Conservation (phyloP, 2,888 invertebrate genomes). For the Rhagium mordax region DNA sequence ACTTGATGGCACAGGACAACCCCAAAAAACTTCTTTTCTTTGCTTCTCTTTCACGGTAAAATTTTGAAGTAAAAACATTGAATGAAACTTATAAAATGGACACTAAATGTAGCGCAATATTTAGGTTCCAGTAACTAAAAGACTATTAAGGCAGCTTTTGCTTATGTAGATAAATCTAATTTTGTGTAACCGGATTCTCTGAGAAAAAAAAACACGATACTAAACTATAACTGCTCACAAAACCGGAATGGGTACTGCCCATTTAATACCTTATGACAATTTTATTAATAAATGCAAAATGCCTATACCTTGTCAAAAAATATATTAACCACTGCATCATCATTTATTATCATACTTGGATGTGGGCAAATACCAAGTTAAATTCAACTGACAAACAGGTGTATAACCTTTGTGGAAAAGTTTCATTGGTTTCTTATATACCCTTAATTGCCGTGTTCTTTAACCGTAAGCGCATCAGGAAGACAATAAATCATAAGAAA, state of each 20-base stretch:
- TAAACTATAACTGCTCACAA: too few species aligned
- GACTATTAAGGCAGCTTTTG: too few species aligned
- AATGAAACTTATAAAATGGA: too few species aligned
- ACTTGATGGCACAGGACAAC: too few species aligned
- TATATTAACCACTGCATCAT: constrained; percentile 1
- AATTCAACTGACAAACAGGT: constrained; percentile 31
- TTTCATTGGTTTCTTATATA: constrained; percentile 25
- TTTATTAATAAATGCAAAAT: background rate
- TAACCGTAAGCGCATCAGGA: constrained; percentile 24
- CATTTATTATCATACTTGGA: constrained; percentile 15
- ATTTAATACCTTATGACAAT: background rate
- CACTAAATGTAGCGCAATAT: too few species aligned
- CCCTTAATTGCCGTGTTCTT: constrained; percentile 18
- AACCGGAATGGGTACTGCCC: background rate
- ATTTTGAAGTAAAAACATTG: too few species aligned
- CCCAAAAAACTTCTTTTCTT: too few species aligned
- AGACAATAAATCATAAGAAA: constrained; percentile 59
- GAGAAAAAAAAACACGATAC: too few species aligned
- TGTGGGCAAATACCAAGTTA: constrained; percentile 22
- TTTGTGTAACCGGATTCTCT: too few species aligned
- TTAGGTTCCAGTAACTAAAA: too few species aligned
- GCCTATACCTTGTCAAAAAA: background rate
- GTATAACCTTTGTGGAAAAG: constrained; percentile 24
- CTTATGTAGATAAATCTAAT: too few species aligned
- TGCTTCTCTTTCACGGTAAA: too few species aligned